A percentile compares a stretch with the other conserved stretches of the same genome.
These are phyloP conservation scores for Rhynchopsitta pachyrhyncha DNA, from an alignment of 2,113 vertebrate genomes.

Conservation along the genomic window DNA sequence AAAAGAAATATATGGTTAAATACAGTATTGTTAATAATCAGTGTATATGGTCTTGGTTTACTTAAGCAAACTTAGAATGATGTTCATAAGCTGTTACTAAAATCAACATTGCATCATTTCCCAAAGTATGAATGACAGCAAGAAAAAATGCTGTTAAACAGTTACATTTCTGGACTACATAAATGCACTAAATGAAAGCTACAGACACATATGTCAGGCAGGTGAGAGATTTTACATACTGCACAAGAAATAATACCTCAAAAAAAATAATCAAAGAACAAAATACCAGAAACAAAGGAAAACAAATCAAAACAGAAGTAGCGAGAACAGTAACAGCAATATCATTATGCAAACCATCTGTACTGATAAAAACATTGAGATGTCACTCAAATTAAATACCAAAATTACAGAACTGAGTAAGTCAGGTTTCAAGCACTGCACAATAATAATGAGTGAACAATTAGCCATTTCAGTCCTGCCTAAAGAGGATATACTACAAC, in stretches of 20 bases:
- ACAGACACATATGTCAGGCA: background rate
- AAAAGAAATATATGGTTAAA: background rate
- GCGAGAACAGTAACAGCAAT: background rate
- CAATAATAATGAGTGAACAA: background rate
- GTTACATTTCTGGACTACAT: background rate
- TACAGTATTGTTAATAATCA: background rate
- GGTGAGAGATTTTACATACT: background rate
- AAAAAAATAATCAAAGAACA: background rate
- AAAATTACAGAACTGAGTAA: background rate
- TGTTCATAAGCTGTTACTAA: background rate
- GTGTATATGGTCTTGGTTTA: fast-evolving
- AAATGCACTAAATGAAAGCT: background rate
- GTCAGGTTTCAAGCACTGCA: background rate
- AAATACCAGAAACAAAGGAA: background rate
- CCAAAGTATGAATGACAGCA: background rate
- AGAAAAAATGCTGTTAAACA: background rate
- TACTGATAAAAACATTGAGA: background rate
- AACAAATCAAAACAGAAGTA: background rate
- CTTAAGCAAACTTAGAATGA: background rate
- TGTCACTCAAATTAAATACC: background rate
- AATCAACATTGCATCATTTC: background rate
- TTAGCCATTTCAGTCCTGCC: background rate
- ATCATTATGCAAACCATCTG: background rate
- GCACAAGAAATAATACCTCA: background rate
- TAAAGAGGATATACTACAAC: background rate